Conservation (phyloP, 2,888 invertebrate genomes). For the Empis livida region DNA sequence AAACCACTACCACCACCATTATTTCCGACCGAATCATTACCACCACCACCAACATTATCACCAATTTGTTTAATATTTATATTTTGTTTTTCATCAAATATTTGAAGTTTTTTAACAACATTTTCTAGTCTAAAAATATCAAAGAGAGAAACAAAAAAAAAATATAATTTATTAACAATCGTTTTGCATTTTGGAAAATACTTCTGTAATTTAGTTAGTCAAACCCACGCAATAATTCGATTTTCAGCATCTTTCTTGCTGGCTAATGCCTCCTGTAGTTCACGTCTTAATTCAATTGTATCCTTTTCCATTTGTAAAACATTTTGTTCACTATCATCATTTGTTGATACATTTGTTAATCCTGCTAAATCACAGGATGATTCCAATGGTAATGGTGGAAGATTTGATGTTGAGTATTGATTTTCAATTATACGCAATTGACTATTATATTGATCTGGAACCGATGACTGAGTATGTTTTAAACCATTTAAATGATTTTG, state of each 20-base stretch:
- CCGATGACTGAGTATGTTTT: background rate
- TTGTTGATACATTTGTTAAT: constrained; percentile 8
- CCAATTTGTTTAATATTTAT: background rate
- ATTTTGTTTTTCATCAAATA: constrained; percentile 18
- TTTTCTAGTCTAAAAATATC: constrained; percentile 32
- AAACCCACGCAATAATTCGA: constrained; percentile 37
- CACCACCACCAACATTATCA: constrained; percentile 6
- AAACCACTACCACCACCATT: constrained; percentile 13
- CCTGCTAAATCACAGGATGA: background rate
- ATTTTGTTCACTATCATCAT: constrained; percentile 5
- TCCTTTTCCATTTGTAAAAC: constrained; percentile 16
- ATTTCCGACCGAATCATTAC: constrained; percentile 9
- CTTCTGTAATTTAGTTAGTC: constrained; percentile 9
- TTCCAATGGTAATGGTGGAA: background rate
- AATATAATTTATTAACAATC: constrained; percentile 1
- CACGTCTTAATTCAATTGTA: constrained; percentile 27
- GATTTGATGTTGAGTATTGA: background rate
- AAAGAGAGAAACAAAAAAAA: constrained; percentile 7
- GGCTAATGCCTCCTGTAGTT: constrained; percentile 31
- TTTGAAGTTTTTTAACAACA: constrained; percentile 32
- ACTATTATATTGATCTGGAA: background rate
- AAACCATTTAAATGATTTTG: background rate
- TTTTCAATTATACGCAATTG: constrained; percentile 1
- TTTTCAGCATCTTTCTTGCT: constrained; percentile 34
- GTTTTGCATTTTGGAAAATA: background rate